These are phyloP conservation scores for Colinus virginianus DNA, from an alignment of 2,113 vertebrate genomes.

Conservation along the genomic window DNA sequence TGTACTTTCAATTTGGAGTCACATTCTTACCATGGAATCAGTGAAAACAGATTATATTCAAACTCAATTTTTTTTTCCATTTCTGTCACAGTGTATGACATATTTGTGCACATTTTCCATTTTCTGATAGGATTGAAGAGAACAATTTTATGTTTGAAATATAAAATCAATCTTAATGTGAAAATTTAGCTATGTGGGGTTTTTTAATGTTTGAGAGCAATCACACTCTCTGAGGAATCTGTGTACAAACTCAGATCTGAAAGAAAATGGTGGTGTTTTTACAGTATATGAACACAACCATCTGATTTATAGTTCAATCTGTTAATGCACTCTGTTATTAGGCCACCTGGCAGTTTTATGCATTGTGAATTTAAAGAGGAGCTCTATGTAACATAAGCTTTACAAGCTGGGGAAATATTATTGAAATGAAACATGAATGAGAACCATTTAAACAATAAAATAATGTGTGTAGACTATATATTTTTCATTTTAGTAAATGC, in stretches of 20 bases:
- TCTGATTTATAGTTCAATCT: constrained; percentile 88
- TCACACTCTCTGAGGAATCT: constrained; percentile 72
- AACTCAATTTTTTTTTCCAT: background rate
- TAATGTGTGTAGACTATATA: constrained; percentile 81
- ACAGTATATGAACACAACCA: constrained; percentile 81
- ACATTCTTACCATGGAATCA: background rate
- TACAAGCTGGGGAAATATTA: constrained; percentile 88
- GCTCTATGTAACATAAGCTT: constrained; percentile 86
- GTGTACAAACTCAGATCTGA: constrained; percentile 76
- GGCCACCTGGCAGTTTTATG: constrained; percentile 88
- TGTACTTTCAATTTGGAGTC: background rate
- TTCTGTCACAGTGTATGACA: background rate
- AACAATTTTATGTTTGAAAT: constrained; percentile 63
- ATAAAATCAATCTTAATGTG: constrained; percentile 58
- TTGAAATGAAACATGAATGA: constrained; percentile 88
- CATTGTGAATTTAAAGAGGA: constrained; percentile 88
- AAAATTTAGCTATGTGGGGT: constrained; percentile 45
- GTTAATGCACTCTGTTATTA: constrained; percentile 88
- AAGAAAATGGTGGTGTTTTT: constrained; percentile 83
- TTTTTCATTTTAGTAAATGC: constrained; percentile 81
- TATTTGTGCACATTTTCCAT: constrained; percentile 23
- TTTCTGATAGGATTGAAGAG: constrained; percentile 35
- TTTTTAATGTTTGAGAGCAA: constrained; percentile 70
- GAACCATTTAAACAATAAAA: constrained; percentile 87
- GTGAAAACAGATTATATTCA: background rate